Conservation (phyloP, 2,888 invertebrate species). For the Hofmannophila pseudospretella region DNA sequence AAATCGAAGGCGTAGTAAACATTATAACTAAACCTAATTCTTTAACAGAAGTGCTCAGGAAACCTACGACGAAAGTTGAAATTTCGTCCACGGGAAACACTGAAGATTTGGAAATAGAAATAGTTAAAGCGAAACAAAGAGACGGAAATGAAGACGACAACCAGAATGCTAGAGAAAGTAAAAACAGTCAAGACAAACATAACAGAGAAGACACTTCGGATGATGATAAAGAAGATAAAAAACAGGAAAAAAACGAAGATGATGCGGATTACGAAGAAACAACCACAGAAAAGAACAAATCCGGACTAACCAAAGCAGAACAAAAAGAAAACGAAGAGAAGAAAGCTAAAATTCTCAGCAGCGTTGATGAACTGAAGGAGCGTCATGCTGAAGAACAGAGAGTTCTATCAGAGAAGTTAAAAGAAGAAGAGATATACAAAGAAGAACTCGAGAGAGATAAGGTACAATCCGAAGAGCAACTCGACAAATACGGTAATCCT, state of each 20-base stretch:
- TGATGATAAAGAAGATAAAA: constrained; percentile 13
- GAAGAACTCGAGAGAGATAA: constrained; percentile 49
- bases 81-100: not conserved
- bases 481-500: constrained; percentile 37
- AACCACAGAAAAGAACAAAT: constrained; percentile 30
- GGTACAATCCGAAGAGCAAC: constrained; percentile 17
- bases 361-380: constrained; percentile 59
- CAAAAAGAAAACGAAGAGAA: constrained; percentile 50
- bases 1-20: constrained; percentile 56
- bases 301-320: constrained; percentile 32
- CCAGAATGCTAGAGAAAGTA: constrained; percentile 7
- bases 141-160: constrained; percentile 2
- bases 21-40: constrained; percentile 43
- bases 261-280: constrained; percentile 41
- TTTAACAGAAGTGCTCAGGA: constrained; percentile 25
- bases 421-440: constrained; percentile 56
- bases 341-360: constrained; percentile 51
- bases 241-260: constrained; percentile 24
- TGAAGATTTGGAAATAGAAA: not conserved
- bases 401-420: constrained; percentile 49
- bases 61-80: not conserved
- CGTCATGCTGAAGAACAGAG: constrained; percentile 59
- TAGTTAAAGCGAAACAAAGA: constrained; percentile 6
- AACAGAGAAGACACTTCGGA: constrained; percentile 7
- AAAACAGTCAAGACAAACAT: constrained; percentile 6